Conservation (phyloP, 2,113 vertebrate species). For the Atherinomorus stipes region DNA sequence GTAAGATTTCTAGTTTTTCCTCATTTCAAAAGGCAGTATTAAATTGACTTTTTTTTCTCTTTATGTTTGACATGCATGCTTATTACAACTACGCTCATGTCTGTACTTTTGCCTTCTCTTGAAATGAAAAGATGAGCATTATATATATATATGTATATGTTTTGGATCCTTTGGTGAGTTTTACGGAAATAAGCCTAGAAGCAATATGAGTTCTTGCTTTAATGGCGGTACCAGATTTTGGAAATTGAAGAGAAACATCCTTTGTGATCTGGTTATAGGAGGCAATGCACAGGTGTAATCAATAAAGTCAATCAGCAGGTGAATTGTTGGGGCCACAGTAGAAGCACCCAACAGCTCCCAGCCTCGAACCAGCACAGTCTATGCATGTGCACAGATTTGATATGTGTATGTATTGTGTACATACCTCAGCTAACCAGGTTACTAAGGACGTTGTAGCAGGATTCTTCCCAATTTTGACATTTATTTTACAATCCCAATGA, state of each 20-base stretch:
- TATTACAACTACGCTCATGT: constrained; percentile 29
- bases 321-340: too few relatives aligned
- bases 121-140: constrained; percentile 35
- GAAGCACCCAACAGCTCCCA: too few relatives aligned
- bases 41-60: neutral
- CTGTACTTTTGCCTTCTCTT: constrained; percentile 77
- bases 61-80: constrained; percentile 34
- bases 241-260: neutral
- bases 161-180: neutral
- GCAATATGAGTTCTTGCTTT: neutral
- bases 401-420: too few relatives aligned
- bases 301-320: neutral
- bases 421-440: too few relatives aligned
- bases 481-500: too few relatives aligned
- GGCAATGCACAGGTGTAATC: neutral
- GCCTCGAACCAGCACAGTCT: neutral
- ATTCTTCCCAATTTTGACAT: too few relatives aligned
- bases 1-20: neutral
- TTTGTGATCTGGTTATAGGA: neutral
- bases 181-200: too few relatives aligned
- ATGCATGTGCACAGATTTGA: neutral
- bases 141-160: too few relatives aligned
- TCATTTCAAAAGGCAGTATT: constrained; percentile 15
- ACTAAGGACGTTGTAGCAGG: too few relatives aligned
- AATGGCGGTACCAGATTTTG: neutral